Evolutionary conservation across 92 coral and sea anemone genomes (phyloP), one percentile per base, ranked within the genome.

Genomic region (Palythoa grandiflora): DNA sequence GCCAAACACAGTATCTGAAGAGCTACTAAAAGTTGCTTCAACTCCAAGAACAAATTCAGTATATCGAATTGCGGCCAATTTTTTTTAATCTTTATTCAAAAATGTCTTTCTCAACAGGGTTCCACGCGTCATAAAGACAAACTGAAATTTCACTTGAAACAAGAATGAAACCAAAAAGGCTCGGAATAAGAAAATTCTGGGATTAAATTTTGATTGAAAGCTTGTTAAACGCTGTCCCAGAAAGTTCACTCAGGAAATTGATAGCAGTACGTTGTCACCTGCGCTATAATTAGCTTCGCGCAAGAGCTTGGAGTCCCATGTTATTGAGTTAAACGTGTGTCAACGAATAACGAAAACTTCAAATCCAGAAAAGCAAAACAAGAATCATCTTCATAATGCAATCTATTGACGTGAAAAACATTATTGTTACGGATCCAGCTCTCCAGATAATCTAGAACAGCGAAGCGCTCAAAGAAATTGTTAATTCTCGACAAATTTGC

Each of bases 191-290:
- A 16, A 60, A 37, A 20, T 63, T 65, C 51, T 53, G 17, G 36
- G 74, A 50, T 28, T 66, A 81, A 9, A 36, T 35, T 37, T 47
- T 81, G 74, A 81, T 48, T 81, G 60, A 51, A 36, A 10, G 75
- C 38, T 81, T 81, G 36, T 38, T 10, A 60, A 54, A 40, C 13
- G 57, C 20, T 65, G 66, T 50, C 14, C 47, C 44, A 63, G 53
- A 68, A 21, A 81, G 19, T 48, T 81, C 75, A 53, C 48, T 21
- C 74, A 17, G 75, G 61, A 81, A 66, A 68, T 48, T 36, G 86
- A 81, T 81, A 81, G 50, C 50, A 44, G 28, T n/a, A n/a, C n/a
- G n/a, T 28, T 60, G 86, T 81, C 75, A 81, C 57, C 57, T 44
- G 47, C 38, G 37, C 76, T 81, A 81, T 81, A 39, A 81, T 66